Base-by-base conservation (phyloP, 1,140 invertebrate genomes). In the Nilaparvata lugens region DNA sequence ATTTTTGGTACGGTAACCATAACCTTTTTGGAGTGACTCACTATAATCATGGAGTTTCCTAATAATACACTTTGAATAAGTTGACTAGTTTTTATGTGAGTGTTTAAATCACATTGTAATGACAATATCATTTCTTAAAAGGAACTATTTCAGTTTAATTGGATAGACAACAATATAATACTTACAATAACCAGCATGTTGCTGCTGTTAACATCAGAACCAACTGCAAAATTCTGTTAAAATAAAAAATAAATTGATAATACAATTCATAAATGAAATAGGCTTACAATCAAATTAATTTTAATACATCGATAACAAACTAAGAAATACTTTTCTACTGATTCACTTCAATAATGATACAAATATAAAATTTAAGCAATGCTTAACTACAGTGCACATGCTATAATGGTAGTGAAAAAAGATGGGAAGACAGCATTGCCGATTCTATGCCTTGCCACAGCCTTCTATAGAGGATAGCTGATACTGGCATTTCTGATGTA, bases 131-230 rank as follows among this genome's bases (percentile, higher is more conserved):
- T 25, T 4, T 9, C 13, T 18, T 31, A 42, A 24, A 40, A 9
- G 7, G 38, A 6, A 13, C 9, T 35, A n/a, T 14, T 25, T 13
- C 28, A 31, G 51, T 6, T 4, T 7, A 48, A 60, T 7, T 43
- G 5, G n/a, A 28, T 14, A 6, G 18, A 16, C 40, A 52, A 61
- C 24, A 5, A 42, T n/a, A 53, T 58, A 43, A 71, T 78, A 89
- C 90, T 91, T 80, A 93, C 89, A 94, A 95, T 40, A 94, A 76
- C 87, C 91, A 95, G 74, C 92, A 95, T 43, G 87, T 89, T 24
- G 87, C 87, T n/a, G 89, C 91, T 56, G 91, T 93, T 71, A 94
- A 70, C 74, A 93, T 89, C 43, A 95, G 75, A 66, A 93, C 82
- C 52, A 90, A 84, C 74, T 93, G 90, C 60, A 94, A 82, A 60